These are phyloP conservation scores for Trichacis sp. DNA, from an alignment of 2,888 invertebrate species.

Conservation along the genomic window DNA sequence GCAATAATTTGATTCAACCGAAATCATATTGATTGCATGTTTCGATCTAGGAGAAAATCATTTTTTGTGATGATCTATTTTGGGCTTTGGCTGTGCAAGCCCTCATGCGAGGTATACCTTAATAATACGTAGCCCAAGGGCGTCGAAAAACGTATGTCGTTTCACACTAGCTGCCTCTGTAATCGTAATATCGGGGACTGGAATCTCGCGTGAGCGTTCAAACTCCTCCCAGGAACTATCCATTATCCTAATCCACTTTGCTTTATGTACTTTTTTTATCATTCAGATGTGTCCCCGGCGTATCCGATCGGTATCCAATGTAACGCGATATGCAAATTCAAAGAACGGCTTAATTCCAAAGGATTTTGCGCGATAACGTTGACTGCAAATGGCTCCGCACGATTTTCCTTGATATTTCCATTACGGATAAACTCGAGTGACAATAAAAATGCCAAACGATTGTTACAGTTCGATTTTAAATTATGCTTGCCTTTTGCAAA, in stretches of 20 bases:
- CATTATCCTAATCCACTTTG: constrained; percentile 65
- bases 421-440: too few relatives aligned
- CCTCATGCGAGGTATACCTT: too few relatives aligned
- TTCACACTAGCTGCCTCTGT: constrained; percentile 35
- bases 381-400: not conserved
- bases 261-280: constrained; percentile 50
- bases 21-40: too few relatives aligned
- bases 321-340: constrained; percentile 42
- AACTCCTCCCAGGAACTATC: constrained; percentile 54
- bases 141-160: constrained; percentile 38
- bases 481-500: too few relatives aligned
- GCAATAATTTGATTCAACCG: too few relatives aligned
- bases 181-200: constrained; percentile 32
- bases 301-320: constrained; percentile 28
- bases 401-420: not conserved
- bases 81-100: not conserved
- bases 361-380: constrained; percentile 23
- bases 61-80: not conserved
- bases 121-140: constrained; percentile 10
- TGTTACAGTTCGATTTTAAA: too few relatives aligned
- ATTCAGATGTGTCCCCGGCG: constrained; percentile 39
- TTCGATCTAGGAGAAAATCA: not conserved
- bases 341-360: constrained; percentile 25
- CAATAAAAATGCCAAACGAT: too few relatives aligned
- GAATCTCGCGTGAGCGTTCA: constrained; percentile 50